These are phyloP conservation scores for Morphnarchus princeps DNA, from an alignment of 2,113 vertebrate genomes.

Conservation along the genomic window DNA sequence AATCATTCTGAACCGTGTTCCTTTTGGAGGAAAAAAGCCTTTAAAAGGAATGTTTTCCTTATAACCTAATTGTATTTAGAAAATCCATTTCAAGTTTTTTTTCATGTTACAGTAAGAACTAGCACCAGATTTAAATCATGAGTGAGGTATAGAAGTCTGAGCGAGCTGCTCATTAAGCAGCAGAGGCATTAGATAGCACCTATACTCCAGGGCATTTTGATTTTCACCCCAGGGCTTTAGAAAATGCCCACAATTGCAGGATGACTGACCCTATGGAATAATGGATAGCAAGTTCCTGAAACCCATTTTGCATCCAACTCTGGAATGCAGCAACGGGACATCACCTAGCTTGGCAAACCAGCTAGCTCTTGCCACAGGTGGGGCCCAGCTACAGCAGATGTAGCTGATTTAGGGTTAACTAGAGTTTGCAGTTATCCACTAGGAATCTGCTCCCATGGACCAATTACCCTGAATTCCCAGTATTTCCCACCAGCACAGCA, in stretches of 20 bases:
- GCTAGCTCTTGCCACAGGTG: background rate
- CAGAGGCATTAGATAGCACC: constrained; percentile 45
- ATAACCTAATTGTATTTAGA: constrained; percentile 5
- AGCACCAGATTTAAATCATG: constrained; percentile 27
- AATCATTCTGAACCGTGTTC: background rate
- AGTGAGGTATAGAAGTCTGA: constrained; percentile 31
- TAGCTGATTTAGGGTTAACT: background rate
- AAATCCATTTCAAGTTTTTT: constrained; percentile 50
- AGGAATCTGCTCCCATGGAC: background rate
- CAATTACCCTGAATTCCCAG: background rate
- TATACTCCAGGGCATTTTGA: background rate
- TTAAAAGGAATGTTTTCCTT: background rate
- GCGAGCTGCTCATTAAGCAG: constrained; percentile 35
- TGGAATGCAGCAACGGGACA: background rate
- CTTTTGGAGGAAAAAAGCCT: background rate
- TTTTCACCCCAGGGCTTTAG: background rate
- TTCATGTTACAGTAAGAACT: background rate
- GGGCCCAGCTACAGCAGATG: background rate
- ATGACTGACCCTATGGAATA: constrained; percentile 8
- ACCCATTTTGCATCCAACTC: background rate
- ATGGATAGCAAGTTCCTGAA: background rate
- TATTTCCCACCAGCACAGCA: background rate
- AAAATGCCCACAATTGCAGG: constrained; percentile 26
- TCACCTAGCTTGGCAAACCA: background rate
- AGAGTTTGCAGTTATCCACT: background rate